Conservation (phyloP, 2,113 vertebrate species). For the Xenopus tropicalis region DNA sequence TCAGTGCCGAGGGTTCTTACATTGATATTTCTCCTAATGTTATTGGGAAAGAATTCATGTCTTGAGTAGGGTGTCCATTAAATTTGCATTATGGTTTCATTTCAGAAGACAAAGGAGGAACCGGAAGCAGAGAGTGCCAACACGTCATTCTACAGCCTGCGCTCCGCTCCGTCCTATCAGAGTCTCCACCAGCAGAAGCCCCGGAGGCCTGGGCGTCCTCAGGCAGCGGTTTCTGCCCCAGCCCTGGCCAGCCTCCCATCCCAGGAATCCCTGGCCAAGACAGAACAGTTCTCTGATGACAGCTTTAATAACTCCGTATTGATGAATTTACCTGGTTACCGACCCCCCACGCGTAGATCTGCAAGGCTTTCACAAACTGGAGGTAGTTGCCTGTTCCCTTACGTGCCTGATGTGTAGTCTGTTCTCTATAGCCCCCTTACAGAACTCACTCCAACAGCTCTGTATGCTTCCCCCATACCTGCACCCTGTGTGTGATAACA, state of each 20-base stretch:
- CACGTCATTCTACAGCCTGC: conserved; percentile 71
- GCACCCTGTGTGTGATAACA: no score
- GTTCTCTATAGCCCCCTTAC: no score
- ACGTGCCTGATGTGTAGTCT: no score
- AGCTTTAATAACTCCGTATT: conserved; percentile 60
- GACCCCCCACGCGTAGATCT: conserved; percentile 71
- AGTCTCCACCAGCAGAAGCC: conserved; percentile 41
- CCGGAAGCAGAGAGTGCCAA: conserved; percentile 50
- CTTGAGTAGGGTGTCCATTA: no score
- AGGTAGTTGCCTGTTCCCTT: conserved; percentile 45
- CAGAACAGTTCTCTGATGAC: conserved; percentile 54
- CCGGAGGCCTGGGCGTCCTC: conserved; percentile 44
- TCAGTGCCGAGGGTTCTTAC: no score
- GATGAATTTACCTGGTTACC: conserved; percentile 81
- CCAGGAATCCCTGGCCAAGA: conserved; percentile 54
- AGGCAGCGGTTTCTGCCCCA: conserved; percentile 51
- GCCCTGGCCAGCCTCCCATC: conserved; percentile 55
- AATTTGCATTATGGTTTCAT: background rate
- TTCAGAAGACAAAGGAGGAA: conserved; percentile 65
- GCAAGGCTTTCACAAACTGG: conserved; percentile 53
- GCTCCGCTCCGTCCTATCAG: conserved; percentile 54
- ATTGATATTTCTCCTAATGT: no score
- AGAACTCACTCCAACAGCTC: no score
- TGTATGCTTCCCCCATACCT: no score
- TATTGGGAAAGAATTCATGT: no score